These are phyloP conservation scores for Notoglanidium macrostoma DNA, from an alignment of 2,797 vertebrate genomes.

Conservation along the genomic window DNA sequence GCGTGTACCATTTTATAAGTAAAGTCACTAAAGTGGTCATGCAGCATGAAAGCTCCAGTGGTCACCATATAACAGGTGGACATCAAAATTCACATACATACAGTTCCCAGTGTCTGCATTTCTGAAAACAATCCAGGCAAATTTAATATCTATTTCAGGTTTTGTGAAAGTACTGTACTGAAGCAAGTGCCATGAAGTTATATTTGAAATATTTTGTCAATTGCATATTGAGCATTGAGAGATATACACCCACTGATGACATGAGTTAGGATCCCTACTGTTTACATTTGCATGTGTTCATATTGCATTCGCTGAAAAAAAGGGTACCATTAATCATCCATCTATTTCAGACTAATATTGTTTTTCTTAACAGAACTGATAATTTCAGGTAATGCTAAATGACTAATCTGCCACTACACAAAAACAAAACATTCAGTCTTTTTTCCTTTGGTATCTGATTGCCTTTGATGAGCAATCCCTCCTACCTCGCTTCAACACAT, in stretches of 20 bases:
- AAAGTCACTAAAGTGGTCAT: background rate
- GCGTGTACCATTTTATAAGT: background rate
- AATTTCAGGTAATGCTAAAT: conserved; percentile 24
- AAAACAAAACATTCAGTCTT: conserved; percentile 40
- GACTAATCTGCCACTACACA: conserved; percentile 13
- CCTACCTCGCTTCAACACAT: conserved; percentile 43
- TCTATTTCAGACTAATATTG: conserved; percentile 25
- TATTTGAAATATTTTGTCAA: background rate
- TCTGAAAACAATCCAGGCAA: background rate
- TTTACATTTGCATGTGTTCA: conserved; percentile 9
- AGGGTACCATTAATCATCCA: background rate
- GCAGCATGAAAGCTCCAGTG: background rate
- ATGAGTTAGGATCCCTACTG: background rate
- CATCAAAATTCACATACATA: background rate
- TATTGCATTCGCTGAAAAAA: background rate
- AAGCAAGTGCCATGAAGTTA: background rate
- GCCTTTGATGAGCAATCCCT: conserved; percentile 48
- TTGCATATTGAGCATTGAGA: background rate
- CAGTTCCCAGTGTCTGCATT: background rate
- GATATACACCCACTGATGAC: background rate
- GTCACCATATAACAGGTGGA: background rate
- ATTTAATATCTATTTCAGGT: background rate
- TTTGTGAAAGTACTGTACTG: background rate
- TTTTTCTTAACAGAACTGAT: conserved; percentile 12
- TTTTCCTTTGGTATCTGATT: conserved; percentile 42